phyloP scores from a whole-genome alignment of 2,113 vertebrate genomes.

The human (Homo sapiens) region GRCh38 chr3:89114501-89115000 shows the following conservation, averaged over 20 bases:
- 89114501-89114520: too few species aligned
- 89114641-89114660: fast-evolving
- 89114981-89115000: background rate
- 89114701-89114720: background rate
- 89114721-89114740: fast-evolving
- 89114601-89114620: background rate
- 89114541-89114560: fast-evolving
- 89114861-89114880: background rate
- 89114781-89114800: background rate
- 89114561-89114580: background rate
- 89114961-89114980: background rate
- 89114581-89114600: fast-evolving
- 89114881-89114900: fast-evolving
- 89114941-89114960: fast-evolving
- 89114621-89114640: fast-evolving
- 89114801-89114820: fast-evolving
- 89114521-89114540: background rate
- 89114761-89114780: conserved; percentile 73
- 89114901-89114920: fast-evolving
- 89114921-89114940: background rate
- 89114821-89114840: fast-evolving
- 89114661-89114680: fast-evolving
- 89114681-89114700: fast-evolving
- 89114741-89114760: background rate
- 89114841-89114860: background rate